Conservation (phyloP, 2,113 vertebrate genomes). For the Cyprinus carpio region DNA sequence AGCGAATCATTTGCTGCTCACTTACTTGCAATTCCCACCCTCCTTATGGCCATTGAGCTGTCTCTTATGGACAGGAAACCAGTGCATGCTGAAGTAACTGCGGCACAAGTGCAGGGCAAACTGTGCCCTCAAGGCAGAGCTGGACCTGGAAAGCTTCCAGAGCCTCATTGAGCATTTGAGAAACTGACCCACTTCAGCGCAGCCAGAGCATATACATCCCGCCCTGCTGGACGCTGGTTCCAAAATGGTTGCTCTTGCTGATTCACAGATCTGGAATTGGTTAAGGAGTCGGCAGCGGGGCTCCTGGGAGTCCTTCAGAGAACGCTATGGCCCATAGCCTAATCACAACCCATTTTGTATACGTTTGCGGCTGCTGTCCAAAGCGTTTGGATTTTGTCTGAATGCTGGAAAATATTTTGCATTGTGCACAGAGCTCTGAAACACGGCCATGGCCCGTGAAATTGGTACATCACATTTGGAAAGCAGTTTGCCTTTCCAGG, state of each 20-base stretch:
- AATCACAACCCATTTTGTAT: not conserved
- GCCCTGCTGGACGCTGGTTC: constrained; percentile 40
- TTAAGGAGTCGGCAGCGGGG: constrained; percentile 25
- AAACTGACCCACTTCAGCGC: constrained; percentile 47
- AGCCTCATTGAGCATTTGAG: constrained; percentile 48
- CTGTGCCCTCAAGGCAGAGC: constrained; percentile 29
- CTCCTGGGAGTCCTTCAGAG: constrained; percentile 48
- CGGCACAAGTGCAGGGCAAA: not conserved
- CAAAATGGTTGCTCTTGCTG: constrained; percentile 48
- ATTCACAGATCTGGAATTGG: constrained; percentile 50
- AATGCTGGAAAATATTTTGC: not conserved
- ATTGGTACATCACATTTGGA: not conserved
- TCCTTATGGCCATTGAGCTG: constrained; percentile 30
- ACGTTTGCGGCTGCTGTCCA: not conserved
- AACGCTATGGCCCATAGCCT: not conserved
- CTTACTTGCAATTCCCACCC: constrained; percentile 41
- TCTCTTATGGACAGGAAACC: constrained; percentile 35
- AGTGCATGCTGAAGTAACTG: constrained; percentile 37
- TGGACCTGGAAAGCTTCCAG: constrained; percentile 45
- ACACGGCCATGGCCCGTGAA: not conserved
- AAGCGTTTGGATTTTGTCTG: not conserved
- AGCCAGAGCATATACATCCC: constrained; percentile 35
- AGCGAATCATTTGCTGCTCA: constrained; percentile 11
- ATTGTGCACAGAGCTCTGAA: not conserved
- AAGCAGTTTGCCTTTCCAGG: not conserved